phyloP scores from a whole-genome alignment of 1,140 invertebrate species.

The Phenacoccus solenopsis region DNA sequence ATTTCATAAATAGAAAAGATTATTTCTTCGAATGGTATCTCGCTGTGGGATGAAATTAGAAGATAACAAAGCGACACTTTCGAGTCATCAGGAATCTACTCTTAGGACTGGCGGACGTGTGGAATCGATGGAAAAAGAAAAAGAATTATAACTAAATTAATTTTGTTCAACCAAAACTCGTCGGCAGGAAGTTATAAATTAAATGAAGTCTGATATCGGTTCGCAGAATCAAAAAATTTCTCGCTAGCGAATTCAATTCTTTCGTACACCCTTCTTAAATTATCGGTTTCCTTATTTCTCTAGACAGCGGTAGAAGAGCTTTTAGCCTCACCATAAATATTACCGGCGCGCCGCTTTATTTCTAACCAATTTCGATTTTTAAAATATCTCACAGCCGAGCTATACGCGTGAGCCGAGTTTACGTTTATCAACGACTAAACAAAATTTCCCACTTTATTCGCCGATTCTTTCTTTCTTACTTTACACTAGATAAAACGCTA shows the following conservation, averaged over 20 bases:
- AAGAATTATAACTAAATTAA: constrained; percentile 4
- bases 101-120: too few relatives aligned
- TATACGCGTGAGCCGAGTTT: too few relatives aligned
- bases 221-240: background rate
- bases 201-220: background rate
- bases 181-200: background rate
- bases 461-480: background rate
- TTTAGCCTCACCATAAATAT: background rate
- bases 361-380: background rate
- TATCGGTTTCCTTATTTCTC: background rate
- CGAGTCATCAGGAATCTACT: too few relatives aligned
- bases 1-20: too few relatives aligned
- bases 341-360: background rate
- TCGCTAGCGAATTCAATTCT: background rate
- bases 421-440: background rate
- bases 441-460: background rate
- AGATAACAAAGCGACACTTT: too few relatives aligned
- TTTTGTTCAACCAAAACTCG: background rate
- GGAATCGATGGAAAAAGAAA: too few relatives aligned
- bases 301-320: background rate
- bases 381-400: background rate
- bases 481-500: too few relatives aligned
- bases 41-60: too few relatives aligned
- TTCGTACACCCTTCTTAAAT: background rate
- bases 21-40: too few relatives aligned